Evolutionary conservation across 2,797 vertebrate species (phyloP).

Genomic region (Nasua narica): DNA sequence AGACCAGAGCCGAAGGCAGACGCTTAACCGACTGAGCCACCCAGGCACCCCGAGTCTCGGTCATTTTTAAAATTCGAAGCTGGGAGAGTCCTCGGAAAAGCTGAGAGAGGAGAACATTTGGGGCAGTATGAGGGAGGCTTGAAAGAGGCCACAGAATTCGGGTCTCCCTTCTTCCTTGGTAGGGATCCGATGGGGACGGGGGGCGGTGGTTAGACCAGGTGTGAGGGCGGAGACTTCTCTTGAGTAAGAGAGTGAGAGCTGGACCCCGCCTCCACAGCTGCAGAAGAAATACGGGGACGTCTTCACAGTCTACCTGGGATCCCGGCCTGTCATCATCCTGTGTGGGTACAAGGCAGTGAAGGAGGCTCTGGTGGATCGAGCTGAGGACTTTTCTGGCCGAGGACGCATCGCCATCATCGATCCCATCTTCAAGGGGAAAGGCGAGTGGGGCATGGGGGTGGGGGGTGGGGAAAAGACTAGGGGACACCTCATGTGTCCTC

Average conservation of each 20-base stretch:
- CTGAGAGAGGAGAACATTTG: too few species aligned
- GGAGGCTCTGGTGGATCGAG: constrained; percentile 82
- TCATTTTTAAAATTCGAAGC: neutral
- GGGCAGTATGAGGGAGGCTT: rapidly evolving
- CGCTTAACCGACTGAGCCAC: too few species aligned
- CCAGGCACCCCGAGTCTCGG: too few species aligned
- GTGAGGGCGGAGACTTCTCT: neutral
- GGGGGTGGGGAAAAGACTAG: neutral
- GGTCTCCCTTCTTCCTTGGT: neutral
- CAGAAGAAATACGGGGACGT: constrained; percentile 82
- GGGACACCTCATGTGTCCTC: neutral
- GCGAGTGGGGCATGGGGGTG: neutral
- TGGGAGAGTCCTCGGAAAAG: neutral
- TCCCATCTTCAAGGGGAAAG: neutral
- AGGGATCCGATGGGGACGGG: neutral
- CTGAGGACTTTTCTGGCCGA: constrained; percentile 80
- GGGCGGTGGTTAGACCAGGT: too few species aligned
- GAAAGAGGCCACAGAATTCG: too few species aligned
- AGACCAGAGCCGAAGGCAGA: too few species aligned
- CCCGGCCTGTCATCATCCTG: constrained; percentile 72
- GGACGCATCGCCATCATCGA: neutral
- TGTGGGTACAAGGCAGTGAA: constrained; percentile 77
- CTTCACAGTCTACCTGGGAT: constrained; percentile 80
- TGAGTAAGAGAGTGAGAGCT: neutral
- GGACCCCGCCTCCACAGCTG: constrained; percentile 66